Evolutionary conservation across 2,888 invertebrate genomes (phyloP), one percentile per base, ranked within the genome.

Genomic region (Smittia sp.): DNA sequence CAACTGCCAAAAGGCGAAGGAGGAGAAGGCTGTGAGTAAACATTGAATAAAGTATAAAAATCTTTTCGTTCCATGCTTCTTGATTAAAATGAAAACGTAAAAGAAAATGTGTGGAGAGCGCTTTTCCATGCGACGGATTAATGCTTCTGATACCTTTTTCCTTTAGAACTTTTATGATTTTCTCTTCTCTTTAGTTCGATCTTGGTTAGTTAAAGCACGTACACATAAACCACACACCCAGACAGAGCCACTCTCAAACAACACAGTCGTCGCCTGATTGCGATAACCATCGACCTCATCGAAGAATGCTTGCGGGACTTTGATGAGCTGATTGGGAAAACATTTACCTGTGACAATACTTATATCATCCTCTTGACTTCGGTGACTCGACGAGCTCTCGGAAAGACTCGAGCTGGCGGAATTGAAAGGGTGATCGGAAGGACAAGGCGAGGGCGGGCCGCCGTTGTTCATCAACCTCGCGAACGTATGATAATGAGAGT

Each of bases 401-500:
- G 91, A 91, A 79, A 94, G 87, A 83, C 93, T 93, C 79, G 93
- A 93, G 78, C 93, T 93, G 76, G 93, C 94, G 75, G 94, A 94
- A 82, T 93, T 93, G 87, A 93, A 94, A 77, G 92, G 92, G 77
- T 93, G 87, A 82, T 92, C 92, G 79, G 93, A 92, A 78, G 93
- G 93, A 85, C 93, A 93, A 74, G 93, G 93, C 78, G 92, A 92
- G 76, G 92, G 90, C 78, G 90, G 86, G 74, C 82, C 82, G 74
- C 76, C 75, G 52, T 13, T 58, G 32, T 20, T 62, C 18, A 72
- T 39, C n/a, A 38, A 24, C 13, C 72, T 32, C n/a, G 58, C 39
- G 22, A 62, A 62, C 24, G 72, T 24, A 20, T 72, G 72, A 69
- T 69, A 69, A 38, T 39, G 38, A 1, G 39, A 39, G 38, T 58